Evolutionary conservation across 2,888 invertebrate genomes (phyloP).

Genomic region (Escarpia spicata): DNA sequence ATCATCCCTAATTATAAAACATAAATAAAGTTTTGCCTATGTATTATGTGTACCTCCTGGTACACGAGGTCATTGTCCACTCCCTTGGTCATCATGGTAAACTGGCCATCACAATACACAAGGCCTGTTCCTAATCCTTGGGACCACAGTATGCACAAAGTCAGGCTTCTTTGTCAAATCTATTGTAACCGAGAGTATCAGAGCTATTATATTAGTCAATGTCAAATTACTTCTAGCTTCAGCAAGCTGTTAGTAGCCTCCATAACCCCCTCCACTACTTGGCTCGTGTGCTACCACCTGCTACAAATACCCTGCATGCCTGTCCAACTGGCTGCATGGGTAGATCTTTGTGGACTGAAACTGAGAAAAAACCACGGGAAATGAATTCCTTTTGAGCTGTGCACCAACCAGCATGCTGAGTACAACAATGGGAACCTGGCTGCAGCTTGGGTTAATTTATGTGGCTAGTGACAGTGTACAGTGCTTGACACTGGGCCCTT

Average conservation of each 20-base stretch:
- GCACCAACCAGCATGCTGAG: not conserved
- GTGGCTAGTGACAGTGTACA: not conserved
- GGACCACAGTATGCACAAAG: not conserved
- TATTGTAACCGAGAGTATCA: not conserved
- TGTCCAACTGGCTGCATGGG: not conserved
- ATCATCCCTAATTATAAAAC: not conserved
- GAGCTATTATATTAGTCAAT: not conserved
- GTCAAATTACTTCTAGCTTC: not conserved
- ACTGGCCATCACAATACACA: not conserved
- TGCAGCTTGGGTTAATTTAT: not conserved
- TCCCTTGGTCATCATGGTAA: not conserved
- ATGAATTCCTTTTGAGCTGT: not conserved
- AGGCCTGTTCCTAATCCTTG: not conserved
- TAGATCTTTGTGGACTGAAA: not conserved
- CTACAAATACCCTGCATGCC: not conserved
- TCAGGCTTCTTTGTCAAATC: not conserved
- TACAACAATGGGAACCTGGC: not conserved
- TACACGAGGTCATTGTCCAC: not conserved
- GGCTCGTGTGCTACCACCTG: not conserved
- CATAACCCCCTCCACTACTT: not conserved
- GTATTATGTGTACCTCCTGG: not conserved
- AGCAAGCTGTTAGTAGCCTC: not conserved
- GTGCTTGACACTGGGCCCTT: not conserved
- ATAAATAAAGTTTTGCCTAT: not conserved
- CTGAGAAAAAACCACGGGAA: not conserved